phyloP scores from a whole-genome alignment of 1,140 invertebrate genomes.

The Drusus annulatus region DNA sequence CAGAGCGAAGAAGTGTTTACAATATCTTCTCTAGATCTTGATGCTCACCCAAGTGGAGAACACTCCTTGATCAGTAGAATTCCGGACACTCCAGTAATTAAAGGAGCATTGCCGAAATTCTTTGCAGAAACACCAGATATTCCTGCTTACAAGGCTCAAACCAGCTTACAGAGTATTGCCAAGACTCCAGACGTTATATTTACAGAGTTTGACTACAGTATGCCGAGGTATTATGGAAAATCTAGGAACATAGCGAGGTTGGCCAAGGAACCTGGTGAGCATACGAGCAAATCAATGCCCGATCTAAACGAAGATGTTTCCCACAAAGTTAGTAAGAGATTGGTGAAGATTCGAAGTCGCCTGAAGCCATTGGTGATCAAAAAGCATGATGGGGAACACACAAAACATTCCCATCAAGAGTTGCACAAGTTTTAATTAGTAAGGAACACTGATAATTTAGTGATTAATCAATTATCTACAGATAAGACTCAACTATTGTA shows the following conservation, averaged over 20 bases:
- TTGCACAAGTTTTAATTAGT: conserved; percentile 21
- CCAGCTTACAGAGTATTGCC: conserved; percentile 66
- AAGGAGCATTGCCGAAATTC: conserved; percentile 68
- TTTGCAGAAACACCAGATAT: conserved; percentile 67
- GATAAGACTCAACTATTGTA: too few relatives aligned
- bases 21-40: conserved; percentile 40
- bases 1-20: conserved; percentile 22
- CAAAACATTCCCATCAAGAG: conserved; percentile 30
- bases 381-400: conserved; percentile 63
- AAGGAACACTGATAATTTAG: too few relatives aligned
- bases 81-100: conserved; percentile 70
- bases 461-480: too few relatives aligned
- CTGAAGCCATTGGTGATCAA: conserved; percentile 70
- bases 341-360: conserved; percentile 66
- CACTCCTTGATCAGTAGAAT: conserved; percentile 64
- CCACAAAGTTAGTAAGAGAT: conserved; percentile 66
- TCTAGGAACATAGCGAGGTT: conserved; percentile 51
- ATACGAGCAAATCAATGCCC: conserved; percentile 70
- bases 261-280: conserved; percentile 61
- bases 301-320: conserved; percentile 65
- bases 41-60: conserved; percentile 58
- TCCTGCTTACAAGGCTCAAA: conserved; percentile 67
- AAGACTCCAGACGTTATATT: conserved; percentile 65
- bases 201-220: conserved; percentile 67
- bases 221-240: conserved; percentile 69